Conservation (phyloP, 2,797 vertebrate species). For the Limosa lapponica region DNA sequence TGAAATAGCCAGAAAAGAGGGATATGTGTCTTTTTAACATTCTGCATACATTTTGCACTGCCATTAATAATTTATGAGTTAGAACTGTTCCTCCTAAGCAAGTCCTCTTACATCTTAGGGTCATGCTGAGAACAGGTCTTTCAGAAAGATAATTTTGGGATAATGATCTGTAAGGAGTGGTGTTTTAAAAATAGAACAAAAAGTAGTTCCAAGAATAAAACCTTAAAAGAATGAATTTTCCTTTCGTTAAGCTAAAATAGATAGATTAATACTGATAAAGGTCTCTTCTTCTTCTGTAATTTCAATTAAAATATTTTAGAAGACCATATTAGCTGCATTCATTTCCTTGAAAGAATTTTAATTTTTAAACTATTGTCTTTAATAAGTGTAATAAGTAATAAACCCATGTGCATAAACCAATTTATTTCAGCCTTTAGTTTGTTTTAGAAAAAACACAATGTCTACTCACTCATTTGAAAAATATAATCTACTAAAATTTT, state of each 20-base stretch:
- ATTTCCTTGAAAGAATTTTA: not conserved
- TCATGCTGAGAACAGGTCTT: slow-evolving; percentile 16
- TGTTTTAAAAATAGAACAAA: slow-evolving; percentile 50
- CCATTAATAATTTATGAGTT: slow-evolving; percentile 18
- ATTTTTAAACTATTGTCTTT: not conserved
- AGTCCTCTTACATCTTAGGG: not conserved
- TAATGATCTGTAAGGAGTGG: not conserved
- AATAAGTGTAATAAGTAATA: not conserved
- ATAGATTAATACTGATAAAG: not conserved
- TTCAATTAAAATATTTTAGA: not conserved
- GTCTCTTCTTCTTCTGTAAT: not conserved
- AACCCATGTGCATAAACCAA: not conserved
- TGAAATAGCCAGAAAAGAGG: not conserved
- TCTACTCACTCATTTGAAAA: not conserved
- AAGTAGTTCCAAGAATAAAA: slow-evolving; percentile 28
- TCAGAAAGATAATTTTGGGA: slow-evolving; percentile 20
- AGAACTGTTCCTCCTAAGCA: slow-evolving; percentile 4
- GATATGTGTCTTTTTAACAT: not conserved
- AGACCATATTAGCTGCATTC: not conserved
- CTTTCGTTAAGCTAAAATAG: slow-evolving; percentile 34
- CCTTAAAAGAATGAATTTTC: not conserved
- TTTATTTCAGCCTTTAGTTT: slow-evolving; percentile 1
- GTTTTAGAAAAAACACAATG: not conserved
- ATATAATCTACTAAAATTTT: not conserved
- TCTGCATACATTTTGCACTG: not conserved